These are phyloP conservation scores for Brachionus rotundiformis DNA, from an alignment of 1,140 invertebrate genomes.

Conservation along the genomic window DNA sequence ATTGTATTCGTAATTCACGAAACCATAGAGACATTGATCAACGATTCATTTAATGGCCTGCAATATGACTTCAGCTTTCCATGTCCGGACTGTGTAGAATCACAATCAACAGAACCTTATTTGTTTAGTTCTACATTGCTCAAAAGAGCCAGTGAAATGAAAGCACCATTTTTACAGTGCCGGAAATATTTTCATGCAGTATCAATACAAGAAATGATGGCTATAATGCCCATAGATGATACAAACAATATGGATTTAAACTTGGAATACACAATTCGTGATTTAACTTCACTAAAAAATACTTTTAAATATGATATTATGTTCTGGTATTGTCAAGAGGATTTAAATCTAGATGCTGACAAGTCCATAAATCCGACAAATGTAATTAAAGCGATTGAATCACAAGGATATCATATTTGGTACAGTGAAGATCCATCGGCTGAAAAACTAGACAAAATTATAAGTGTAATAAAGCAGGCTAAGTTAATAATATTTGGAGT, in stretches of 20 bases:
- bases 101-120: constrained; percentile 32
- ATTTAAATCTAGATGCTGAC: constrained; percentile 39
- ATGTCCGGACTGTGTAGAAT: constrained; percentile 60
- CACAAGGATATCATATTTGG: constrained; percentile 1
- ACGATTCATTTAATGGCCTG: constrained; percentile 60
- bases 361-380: constrained; percentile 54
- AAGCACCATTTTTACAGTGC: constrained; percentile 62
- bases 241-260: constrained; percentile 59
- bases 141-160: constrained; percentile 57
- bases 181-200: constrained; percentile 62
- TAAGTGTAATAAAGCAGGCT: neutral
- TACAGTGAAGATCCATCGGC: neutral
- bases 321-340: constrained; percentile 56
- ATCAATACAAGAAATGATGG: constrained; percentile 59
- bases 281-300: constrained; percentile 57
- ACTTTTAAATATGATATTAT: constrained; percentile 57
- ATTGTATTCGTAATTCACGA: constrained; percentile 62
- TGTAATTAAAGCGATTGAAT: constrained; percentile 55
- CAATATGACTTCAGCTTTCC: constrained; percentile 59
- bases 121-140: constrained; percentile 59
- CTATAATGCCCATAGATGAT: constrained; percentile 58
- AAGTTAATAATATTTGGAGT: constrained; percentile 34
- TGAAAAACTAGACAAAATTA: neutral
- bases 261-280: constrained; percentile 57
- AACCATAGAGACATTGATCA: constrained; percentile 60